These are phyloP conservation scores for Lithophane socia DNA, from an alignment of 2,888 invertebrate genomes.

Conservation along the genomic window DNA sequence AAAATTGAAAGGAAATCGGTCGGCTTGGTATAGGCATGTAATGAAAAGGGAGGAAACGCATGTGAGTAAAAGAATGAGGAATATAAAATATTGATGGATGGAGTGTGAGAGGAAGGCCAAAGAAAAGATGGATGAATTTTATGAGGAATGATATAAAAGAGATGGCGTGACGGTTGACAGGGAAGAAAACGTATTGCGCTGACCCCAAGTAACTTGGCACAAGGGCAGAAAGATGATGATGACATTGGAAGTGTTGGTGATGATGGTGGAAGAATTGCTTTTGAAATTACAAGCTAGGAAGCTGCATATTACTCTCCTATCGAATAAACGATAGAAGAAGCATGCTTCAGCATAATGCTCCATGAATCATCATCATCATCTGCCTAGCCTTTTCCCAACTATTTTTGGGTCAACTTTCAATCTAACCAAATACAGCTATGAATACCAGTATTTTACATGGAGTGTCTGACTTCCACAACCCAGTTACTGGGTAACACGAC, in stretches of 20 bases:
- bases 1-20: neutral
- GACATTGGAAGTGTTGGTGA: no score
- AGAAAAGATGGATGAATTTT: neutral
- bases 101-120: neutral
- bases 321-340: neutral
- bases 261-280: neutral
- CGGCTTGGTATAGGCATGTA: neutral
- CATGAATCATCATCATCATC: neutral
- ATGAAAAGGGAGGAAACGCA: no score
- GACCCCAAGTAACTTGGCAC: neutral
- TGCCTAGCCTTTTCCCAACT: neutral
- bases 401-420: neutral
- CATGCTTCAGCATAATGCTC: neutral
- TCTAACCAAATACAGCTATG: neutral
- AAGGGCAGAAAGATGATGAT: neutral
- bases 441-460: neutral
- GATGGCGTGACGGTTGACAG: no score
- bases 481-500: neutral
- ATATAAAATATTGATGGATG: neutral
- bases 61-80: neutral
- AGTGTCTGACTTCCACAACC: neutral
- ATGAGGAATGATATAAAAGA: neutral
- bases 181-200: no score
- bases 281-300: neutral
- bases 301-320: neutral